phyloP scores from a whole-genome alignment of 2,888 invertebrate genomes.

The Omphaloscelis lunosa region DNA sequence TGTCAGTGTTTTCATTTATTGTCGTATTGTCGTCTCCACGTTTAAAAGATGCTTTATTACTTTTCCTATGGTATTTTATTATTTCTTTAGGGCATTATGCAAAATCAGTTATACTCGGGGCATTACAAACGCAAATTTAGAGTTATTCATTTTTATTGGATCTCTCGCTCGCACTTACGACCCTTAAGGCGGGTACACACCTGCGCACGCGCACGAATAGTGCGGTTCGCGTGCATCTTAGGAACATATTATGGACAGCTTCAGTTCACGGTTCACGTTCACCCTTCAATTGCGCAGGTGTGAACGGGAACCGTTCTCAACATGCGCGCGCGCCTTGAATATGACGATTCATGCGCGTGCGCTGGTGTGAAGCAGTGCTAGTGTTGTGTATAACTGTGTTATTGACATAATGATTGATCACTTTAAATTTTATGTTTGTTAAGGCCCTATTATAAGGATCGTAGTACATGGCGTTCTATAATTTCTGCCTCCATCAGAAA shows the following conservation, averaged over 20 bases:
- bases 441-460: neutral
- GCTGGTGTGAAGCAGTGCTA: neutral
- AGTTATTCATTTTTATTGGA: neutral
- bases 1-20: neutral
- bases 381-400: neutral
- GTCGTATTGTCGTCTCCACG: too few species aligned
- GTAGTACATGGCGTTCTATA: neutral
- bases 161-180: neutral
- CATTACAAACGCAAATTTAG: neutral
- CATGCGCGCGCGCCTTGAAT: too few species aligned
- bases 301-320: too few species aligned
- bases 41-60: neutral
- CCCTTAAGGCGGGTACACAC: too few species aligned
- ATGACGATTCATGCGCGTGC: too few species aligned
- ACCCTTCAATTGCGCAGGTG: too few species aligned
- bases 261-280: too few species aligned
- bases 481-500: neutral
- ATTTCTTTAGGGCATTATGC: neutral
- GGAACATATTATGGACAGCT: too few species aligned
- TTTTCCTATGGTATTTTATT: neutral
- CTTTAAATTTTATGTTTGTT: neutral
- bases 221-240: too few species aligned
- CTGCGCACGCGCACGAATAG: too few species aligned
- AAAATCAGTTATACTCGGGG: neutral
- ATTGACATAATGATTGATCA: neutral